Base-by-base conservation (phyloP, 2,888 invertebrate species). In the Marasmarcha lunaedactyla region DNA sequence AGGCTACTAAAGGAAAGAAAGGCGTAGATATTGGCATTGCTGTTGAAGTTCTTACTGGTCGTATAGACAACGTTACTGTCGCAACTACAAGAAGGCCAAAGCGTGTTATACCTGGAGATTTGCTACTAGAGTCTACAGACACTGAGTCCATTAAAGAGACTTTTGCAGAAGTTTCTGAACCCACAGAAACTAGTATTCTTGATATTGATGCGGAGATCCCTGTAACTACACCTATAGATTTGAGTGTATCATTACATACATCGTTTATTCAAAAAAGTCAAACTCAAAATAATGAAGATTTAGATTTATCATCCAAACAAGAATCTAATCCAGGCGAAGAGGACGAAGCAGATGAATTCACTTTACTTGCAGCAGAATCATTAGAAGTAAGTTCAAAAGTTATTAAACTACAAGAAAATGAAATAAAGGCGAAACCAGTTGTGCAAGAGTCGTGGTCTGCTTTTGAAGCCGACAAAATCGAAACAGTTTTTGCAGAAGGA, bases 1-100 rank as follows among this genome's bases (percentile, higher is more conserved):
- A 72, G 49, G 86, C 85, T 47, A 87, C 87, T 48, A 89, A 88
- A 57, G 93, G 92, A 9, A 78, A 92, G 57, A 93, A 92, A 58
- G 85, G 90, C 13, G 89, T 95, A 10, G 92, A 92, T 57, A 87
- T 95, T 45, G 95, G 95, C 6, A 87, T 92, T 41, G 95, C 95
- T 7, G 95, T 94, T 49, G 93, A 94, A 64, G 93, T 95, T 36
- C 85, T 95, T 14, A 92, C 94, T 1, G 94, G 94, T 1, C 87
- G 92, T 43, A 89, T 92, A 43, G 93, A 93, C 55, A 88, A 91
- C 57, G 88, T 91, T 3, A 89, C 87, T 50, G 86, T 88, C 14
- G 85, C 85, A 25, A 85, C 85, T 15, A 76, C 86, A 55, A 86
- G 71, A 54, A 76, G 71, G 62, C 74, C 64, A 36, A 87, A 90